Base-by-base conservation (phyloP, 2,888 invertebrate species). In the Linnaemya tessellans region DNA sequence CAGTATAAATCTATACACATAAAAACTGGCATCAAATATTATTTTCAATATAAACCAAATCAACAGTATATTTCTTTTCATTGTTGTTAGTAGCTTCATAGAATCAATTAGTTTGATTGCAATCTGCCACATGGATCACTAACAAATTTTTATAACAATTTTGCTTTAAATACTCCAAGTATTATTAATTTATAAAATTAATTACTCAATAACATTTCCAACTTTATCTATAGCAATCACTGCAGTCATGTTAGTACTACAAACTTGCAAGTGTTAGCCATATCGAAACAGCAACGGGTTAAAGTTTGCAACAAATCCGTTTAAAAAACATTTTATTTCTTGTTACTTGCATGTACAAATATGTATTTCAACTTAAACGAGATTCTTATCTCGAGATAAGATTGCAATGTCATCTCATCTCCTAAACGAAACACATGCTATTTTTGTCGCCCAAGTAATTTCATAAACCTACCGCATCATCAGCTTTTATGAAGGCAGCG, bases 391-490 rank as follows among this genome's bases (percentile, higher is more conserved):
- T 35, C 9, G 41, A 60, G 13, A 13, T 22, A 20, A 13, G 20
- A 10, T 46, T 4, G 20, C 30, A 2, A 54, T 56, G 43, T 38
- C 49, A 54, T 80, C 64, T 56, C 54, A 81, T 68, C 81, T 75
- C 46, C 20, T 62, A 56, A 75, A 74, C 54, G 60, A 35, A 62
- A 75, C 46, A 75, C 35, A 70, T 46, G 68, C 38, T 75, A 54
- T 75, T 22, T 49, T 54, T 68, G 51, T 70, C 46, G 49, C 60
- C n/a, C 67, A 64, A 62, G 74, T 41, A 64, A 82, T 41, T 46
- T 70, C 58, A 58, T 70, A 71, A 65, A 71, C 68, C 62, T 64
- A 75, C 70, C 70, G 70, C 81, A 70, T 62, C 81, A 70, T 54
- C 75, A 75, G 56, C 49, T 25, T 77, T 70, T 71, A 70, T 64